Percentiles rank a stretch among this genome's conserved stretches.
phyloP scores from a whole-genome alignment of 1,140 invertebrate species.

The Pseudobourletiella spinata region DNA sequence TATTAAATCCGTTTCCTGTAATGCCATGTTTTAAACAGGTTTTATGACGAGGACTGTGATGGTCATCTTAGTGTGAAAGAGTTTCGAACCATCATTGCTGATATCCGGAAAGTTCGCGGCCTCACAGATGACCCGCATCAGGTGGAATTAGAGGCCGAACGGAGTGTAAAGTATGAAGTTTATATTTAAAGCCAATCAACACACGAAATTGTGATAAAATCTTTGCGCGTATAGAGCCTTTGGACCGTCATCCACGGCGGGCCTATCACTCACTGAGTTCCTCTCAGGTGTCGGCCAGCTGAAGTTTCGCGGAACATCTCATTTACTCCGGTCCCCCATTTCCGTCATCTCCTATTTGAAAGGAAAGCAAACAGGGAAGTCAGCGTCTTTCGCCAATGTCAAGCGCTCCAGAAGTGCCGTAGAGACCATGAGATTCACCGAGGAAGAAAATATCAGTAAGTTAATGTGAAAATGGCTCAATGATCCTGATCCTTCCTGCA shows the following conservation, averaged over 20 bases:
- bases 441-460: conserved; percentile 9
- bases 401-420: conserved; percentile 4
- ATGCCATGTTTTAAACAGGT: conserved; percentile 37
- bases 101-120: conserved; percentile 43
- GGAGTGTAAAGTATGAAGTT: conserved; percentile 42
- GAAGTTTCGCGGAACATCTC: conserved; percentile 50
- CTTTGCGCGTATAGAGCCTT: conserved; percentile 43
- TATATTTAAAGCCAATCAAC: too few relatives aligned
- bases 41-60: conserved; percentile 45
- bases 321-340: conserved; percentile 42
- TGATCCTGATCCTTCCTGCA: not conserved
- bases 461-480: not conserved
- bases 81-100: conserved; percentile 41
- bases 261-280: conserved; percentile 44
- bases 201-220: not conserved
- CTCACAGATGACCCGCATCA: conserved; percentile 39
- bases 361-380: not conserved
- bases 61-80: conserved; percentile 40
- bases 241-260: conserved; percentile 39
- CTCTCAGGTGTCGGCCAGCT: conserved; percentile 47
- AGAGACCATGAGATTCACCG: not conserved
- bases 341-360: conserved; percentile 21
- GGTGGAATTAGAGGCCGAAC: conserved; percentile 41
- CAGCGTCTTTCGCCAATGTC: not conserved
- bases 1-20: too few relatives aligned